These are phyloP conservation scores for Gymnothorax javanicus DNA, from an alignment of 2,797 vertebrate species.

Conservation along the genomic window DNA sequence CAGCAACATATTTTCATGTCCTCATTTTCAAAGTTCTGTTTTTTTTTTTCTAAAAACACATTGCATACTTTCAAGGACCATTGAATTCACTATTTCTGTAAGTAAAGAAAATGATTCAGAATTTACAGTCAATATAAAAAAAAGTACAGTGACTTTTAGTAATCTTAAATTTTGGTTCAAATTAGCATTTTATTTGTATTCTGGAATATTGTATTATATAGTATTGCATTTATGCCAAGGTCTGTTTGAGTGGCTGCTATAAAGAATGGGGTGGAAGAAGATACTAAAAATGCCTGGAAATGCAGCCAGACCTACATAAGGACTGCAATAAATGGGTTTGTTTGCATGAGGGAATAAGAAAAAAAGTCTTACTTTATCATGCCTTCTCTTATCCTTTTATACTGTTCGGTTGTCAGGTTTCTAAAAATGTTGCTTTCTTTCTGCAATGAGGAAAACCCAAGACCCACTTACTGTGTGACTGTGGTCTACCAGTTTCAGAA, in stretches of 20 bases:
- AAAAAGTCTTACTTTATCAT: slow-evolving; percentile 73
- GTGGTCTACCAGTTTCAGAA: not conserved
- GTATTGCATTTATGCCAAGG: not conserved
- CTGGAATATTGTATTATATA: not conserved
- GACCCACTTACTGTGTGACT: not conserved
- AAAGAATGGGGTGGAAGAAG: not conserved
- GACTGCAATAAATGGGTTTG: not conserved
- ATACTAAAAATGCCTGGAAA: not conserved
- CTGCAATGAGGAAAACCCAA: slow-evolving; percentile 53
- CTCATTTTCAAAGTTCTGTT: not conserved
- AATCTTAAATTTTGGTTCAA: not conserved
- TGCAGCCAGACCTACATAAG: not conserved
- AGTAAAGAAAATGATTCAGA: not conserved
- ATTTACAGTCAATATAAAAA: not conserved
- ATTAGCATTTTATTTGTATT: not conserved
- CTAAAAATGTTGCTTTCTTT: slow-evolving; percentile 78
- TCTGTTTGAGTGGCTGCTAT: not conserved
- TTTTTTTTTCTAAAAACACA: not conserved
- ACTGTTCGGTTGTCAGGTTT: slow-evolving; percentile 73
- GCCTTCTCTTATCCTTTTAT: slow-evolving; percentile 76
- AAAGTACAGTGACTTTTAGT: not conserved
- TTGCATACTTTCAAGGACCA: not conserved
- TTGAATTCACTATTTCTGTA: not conserved
- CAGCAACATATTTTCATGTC: not conserved
- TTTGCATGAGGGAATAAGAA: not conserved